A percentile compares a stretch with the other conserved stretches of the same genome.
Evolutionary conservation across 2,888 invertebrate species (phyloP).

Genomic region (Mesorhabditis sp.): DNA sequence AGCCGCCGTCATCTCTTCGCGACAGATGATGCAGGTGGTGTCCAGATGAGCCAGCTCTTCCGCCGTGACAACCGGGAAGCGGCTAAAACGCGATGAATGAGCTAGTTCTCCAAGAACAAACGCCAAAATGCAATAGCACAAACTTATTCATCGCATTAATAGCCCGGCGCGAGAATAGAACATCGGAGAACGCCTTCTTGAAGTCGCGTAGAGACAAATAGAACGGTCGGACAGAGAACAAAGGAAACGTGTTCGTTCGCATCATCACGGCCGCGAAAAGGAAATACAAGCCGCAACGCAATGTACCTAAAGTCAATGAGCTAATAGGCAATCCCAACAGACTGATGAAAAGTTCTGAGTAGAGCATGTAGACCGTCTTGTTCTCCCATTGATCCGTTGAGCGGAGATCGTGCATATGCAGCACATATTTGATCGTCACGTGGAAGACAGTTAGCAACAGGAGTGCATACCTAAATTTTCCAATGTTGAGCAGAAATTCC

Average conservation of each 20-base stretch:
- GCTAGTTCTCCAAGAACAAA: neutral
- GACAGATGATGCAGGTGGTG: constrained; percentile 94
- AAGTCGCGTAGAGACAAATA: constrained; percentile 89
- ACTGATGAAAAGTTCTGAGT: constrained; percentile 92
- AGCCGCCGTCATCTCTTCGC: constrained; percentile 76
- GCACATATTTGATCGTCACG: constrained; percentile 83
- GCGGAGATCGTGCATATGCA: constrained; percentile 86
- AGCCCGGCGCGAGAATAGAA: constrained; percentile 75
- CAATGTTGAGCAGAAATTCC: neutral
- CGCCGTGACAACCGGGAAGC: constrained; percentile 50
- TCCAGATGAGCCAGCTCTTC: constrained; percentile 46
- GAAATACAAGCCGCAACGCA: constrained; percentile 77
- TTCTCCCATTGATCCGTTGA: constrained; percentile 87
- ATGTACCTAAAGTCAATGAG: constrained; percentile 62
- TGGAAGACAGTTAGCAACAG: constrained; percentile 74
- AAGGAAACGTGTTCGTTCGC: constrained; percentile 88
- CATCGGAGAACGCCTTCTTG: constrained; percentile 94
- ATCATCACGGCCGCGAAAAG: constrained; percentile 93
- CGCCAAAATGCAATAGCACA: neutral
- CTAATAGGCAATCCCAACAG: constrained; percentile 32
- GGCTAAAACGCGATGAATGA: constrained; percentile 18
- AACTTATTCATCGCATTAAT: constrained; percentile 57
- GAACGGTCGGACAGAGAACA: constrained; percentile 98
- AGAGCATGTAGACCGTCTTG: constrained; percentile 92
- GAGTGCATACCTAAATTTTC: constrained; percentile 77